Evolutionary conservation across 2,888 invertebrate genomes (phyloP).

Genomic region (Coelogynopora nodosa): DNA sequence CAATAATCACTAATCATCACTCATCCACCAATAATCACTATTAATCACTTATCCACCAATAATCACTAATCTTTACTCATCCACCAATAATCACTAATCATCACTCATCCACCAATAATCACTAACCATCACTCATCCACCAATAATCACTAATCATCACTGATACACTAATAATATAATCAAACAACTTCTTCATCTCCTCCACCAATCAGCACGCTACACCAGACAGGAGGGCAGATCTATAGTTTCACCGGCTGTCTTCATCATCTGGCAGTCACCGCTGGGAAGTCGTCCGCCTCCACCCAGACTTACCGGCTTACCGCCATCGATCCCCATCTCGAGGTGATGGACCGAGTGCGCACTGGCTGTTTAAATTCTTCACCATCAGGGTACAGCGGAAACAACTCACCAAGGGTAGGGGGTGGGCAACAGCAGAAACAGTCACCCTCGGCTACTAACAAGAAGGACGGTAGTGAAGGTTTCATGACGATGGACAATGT

Average conservation of each 20-base stretch:
- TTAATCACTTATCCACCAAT: too few species aligned
- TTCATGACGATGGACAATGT: too few species aligned
- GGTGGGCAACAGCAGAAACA: slow-evolving; percentile 6
- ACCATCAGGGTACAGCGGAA: not conserved
- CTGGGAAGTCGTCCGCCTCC: not conserved
- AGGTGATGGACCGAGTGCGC: not conserved
- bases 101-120: too few species aligned
- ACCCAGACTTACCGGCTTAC: not conserved
- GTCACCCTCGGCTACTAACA: too few species aligned
- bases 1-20: too few species aligned
- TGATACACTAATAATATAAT: too few species aligned
- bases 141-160: too few species aligned
- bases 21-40: too few species aligned
- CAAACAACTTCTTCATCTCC: not conserved
- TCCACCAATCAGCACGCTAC: not conserved
- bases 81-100: too few species aligned
- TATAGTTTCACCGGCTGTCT: not conserved
- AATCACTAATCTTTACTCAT: too few species aligned
- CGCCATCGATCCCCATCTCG: not conserved
- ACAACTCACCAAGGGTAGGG: not conserved
- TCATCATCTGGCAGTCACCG: not conserved
- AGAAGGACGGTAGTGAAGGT: too few species aligned
- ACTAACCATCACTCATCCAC: too few species aligned
- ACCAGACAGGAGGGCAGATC: not conserved
- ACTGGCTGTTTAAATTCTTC: not conserved